Conservation (phyloP, 2,113 vertebrate species). For the Mastomys natalensis region DNA sequence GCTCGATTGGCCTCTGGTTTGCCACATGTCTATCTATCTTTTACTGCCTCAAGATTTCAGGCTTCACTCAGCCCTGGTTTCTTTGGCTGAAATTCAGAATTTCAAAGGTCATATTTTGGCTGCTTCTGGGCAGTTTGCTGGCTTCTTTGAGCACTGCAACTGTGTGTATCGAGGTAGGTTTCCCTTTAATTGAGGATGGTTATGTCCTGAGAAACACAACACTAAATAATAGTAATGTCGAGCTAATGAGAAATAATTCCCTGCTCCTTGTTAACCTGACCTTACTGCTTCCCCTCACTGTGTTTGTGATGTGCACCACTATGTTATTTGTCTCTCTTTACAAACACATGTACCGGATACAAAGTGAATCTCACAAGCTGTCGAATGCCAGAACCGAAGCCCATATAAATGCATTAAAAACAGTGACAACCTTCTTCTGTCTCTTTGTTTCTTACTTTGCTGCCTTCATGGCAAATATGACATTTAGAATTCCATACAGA, state of each 20-base stretch:
- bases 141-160: conserved; percentile 25
- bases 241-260: background rate
- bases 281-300: conserved; percentile 40
- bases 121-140: conserved; percentile 70
- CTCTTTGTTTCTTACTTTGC: conserved; percentile 75
- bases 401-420: conserved; percentile 62
- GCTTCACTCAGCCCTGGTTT: conserved; percentile 68
- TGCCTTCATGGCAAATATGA: conserved; percentile 68
- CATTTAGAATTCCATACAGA: conserved; percentile 43
- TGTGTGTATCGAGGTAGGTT: background rate
- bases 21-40: conserved; percentile 25
- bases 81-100: conserved; percentile 78
- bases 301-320: conserved; percentile 60
- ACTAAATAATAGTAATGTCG: fast-evolving
- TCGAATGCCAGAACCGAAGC: conserved; percentile 53
- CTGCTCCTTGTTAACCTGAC: conserved; percentile 66
- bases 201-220: background rate
- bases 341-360: conserved; percentile 46
- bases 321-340: conserved; percentile 64
- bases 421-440: conserved; percentile 61
- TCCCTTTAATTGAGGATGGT: background rate
- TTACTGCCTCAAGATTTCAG: conserved; percentile 81
- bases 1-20: conserved; percentile 58
- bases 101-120: conserved; percentile 48
- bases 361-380: background rate